phyloP scores from a whole-genome alignment of 2,113 vertebrate species.

The Prochilodus magdalenae region DNA sequence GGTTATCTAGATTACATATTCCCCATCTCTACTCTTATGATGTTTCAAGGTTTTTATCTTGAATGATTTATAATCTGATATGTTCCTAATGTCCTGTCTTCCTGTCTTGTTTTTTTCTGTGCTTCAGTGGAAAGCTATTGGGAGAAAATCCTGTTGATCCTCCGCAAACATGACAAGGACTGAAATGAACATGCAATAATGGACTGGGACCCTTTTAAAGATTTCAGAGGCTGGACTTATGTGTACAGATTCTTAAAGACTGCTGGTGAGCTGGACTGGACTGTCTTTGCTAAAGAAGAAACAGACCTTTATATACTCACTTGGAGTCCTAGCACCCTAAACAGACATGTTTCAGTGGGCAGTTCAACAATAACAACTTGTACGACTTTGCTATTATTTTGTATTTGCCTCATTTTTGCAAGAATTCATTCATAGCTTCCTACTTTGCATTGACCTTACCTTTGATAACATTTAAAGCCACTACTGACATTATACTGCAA shows the following conservation, averaged over 20 bases:
- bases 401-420: background rate
- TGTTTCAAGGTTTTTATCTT: background rate
- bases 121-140: slow-evolving; percentile 23
- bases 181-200: slow-evolving; percentile 18
- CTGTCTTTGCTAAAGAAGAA: background rate
- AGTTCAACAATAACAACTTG: background rate
- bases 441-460: background rate
- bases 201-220: slow-evolving; percentile 32
- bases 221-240: slow-evolving; percentile 1
- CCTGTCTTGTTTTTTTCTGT: slow-evolving; percentile 14
- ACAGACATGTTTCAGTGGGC: background rate
- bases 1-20: too few species aligned
- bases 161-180: background rate
- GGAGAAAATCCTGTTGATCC: slow-evolving; percentile 33
- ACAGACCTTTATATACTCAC: slow-evolving; percentile 4
- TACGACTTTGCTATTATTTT: slow-evolving; percentile 4
- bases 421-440: background rate
- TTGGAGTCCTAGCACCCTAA: background rate
- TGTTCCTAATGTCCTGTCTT: too few species aligned
- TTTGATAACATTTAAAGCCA: background rate
- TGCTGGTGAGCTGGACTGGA: slow-evolving; percentile 5
- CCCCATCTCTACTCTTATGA: too few species aligned
- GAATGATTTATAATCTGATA: background rate
- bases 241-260: slow-evolving; percentile 9
- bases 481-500: background rate